A percentile compares a stretch with the other conserved stretches of the same genome.
These are phyloP conservation scores for Paramormyrops hopkinsi DNA, from an alignment of 2,797 vertebrate species.

Conservation along the genomic window DNA sequence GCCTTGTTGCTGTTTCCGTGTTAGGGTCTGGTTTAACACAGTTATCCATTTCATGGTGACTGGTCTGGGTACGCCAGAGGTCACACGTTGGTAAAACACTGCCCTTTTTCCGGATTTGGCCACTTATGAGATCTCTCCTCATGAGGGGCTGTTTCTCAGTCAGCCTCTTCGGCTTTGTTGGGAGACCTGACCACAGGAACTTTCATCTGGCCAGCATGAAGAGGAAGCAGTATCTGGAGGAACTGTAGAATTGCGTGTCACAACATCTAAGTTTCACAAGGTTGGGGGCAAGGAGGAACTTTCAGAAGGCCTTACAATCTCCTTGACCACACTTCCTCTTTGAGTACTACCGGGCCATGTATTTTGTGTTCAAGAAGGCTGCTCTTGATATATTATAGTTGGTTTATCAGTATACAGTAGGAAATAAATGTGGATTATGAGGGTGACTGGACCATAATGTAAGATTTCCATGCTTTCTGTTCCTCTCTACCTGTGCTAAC, in stretches of 20 bases:
- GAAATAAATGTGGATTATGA: neutral
- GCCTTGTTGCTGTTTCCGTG: neutral
- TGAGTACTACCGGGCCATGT: neutral
- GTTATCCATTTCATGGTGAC: neutral
- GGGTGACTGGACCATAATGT: neutral
- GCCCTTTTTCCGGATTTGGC: neutral
- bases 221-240: conserved; percentile 39
- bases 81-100: neutral
- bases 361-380: neutral
- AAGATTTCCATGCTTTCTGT: neutral
- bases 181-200: neutral
- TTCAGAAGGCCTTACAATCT: conserved; percentile 42
- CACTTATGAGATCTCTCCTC: neutral
- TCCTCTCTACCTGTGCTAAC: neutral
- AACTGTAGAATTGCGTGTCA: conserved; percentile 26
- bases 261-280: conserved; percentile 54
- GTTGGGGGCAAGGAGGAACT: conserved; percentile 48
- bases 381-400: neutral
- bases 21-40: neutral
- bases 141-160: neutral
- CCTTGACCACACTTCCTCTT: conserved; percentile 20
- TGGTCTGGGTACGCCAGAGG: neutral
- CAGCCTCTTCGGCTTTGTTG: neutral
- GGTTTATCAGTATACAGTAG: neutral
- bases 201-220: neutral